Evolutionary conservation across 2,113 vertebrate species (phyloP).

Genomic region (Myxocyprinus asiaticus): DNA sequence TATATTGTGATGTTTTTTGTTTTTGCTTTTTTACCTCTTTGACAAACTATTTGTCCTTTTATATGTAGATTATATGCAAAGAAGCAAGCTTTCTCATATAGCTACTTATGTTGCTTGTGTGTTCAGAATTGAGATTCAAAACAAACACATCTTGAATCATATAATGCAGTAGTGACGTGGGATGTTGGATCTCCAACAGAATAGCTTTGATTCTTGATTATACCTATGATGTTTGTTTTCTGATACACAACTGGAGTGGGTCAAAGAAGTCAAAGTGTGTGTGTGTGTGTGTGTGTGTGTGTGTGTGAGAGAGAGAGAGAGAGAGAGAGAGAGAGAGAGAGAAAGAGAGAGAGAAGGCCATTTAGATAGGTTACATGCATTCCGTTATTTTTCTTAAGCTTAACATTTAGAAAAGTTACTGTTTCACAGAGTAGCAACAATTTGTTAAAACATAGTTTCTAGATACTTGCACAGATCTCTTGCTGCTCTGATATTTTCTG

Average conservation of each 20-base stretch:
- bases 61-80: constrained; percentile 52
- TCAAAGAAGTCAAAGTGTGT: background rate
- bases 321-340: no score
- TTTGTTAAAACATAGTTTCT: no score
- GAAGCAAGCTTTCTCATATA: constrained; percentile 42
- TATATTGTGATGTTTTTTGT: constrained; percentile 39
- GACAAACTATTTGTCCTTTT: constrained; percentile 22
- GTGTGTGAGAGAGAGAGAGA: no score
- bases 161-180: background rate
- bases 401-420: no score
- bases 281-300: constrained; percentile 2
- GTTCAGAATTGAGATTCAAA: constrained; percentile 20
- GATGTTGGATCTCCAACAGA: constrained; percentile 21
- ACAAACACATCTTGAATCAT: no score
- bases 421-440: no score
- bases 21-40: background rate
- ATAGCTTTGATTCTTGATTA: constrained; percentile 27
- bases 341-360: no score
- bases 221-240: constrained; percentile 20
- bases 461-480: no score
- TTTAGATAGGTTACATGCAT: no score
- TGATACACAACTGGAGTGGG: background rate
- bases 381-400: no score
- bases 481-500: no score
- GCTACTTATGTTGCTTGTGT: constrained; percentile 27